phyloP scores from a whole-genome alignment of 2,797 vertebrate species.

The Nothura maculosa region DNA sequence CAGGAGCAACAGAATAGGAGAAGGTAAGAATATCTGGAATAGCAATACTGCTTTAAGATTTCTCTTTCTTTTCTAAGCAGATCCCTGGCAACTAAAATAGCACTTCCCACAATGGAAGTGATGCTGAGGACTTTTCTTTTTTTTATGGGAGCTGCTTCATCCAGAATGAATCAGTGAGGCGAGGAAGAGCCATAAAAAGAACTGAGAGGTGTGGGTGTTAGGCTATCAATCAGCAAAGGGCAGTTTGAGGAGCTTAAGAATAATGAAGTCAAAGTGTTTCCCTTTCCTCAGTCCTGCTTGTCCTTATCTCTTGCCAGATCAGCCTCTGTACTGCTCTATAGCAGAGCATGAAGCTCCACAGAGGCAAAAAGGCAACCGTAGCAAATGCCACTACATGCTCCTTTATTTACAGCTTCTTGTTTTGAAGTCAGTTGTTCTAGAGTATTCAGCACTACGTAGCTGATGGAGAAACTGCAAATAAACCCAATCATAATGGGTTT shows the following conservation, averaged over 20 bases:
- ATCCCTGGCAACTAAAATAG: slow-evolving; percentile 42
- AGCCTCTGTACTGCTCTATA: not conserved
- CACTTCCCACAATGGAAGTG: not conserved
- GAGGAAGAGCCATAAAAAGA: slow-evolving; percentile 1
- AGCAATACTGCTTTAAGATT: not conserved
- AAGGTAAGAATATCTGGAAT: not conserved
- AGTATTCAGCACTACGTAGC: slow-evolving; percentile 7
- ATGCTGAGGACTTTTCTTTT: not conserved
- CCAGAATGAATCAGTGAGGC: slow-evolving; percentile 9
- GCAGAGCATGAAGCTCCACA: not conserved
- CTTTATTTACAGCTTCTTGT: not conserved
- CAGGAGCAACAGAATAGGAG: not conserved
- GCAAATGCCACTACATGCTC: not conserved
- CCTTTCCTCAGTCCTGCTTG: not conserved
- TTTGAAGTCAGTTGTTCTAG: not conserved
- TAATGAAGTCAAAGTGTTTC: slow-evolving; percentile 18
- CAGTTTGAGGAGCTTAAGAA: not conserved
- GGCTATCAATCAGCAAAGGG: not conserved
- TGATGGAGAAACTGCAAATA: not conserved
- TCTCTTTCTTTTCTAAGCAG: slow-evolving; percentile 7
- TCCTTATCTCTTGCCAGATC: not conserved
- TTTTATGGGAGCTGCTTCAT: not conserved
- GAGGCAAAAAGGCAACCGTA: not conserved
- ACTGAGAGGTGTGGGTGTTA: not conserved
- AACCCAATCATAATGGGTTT: not conserved